Evolutionary conservation across 2,888 invertebrate species (phyloP).

Genomic region (Chymomyza procnemis): DNA sequence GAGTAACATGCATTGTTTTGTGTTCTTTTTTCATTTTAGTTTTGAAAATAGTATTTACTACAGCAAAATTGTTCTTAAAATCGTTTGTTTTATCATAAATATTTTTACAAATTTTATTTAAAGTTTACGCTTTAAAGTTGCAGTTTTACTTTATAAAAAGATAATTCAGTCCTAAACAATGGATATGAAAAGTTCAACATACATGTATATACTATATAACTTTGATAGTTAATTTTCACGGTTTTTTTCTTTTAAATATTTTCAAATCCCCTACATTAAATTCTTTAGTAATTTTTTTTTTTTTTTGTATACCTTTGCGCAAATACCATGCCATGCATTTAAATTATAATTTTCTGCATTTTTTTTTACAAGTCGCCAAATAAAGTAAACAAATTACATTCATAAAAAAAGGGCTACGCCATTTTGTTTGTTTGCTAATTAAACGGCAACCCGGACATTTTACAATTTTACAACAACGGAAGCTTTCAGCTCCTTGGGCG

Average conservation of each 20-base stretch:
- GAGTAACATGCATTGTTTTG: background rate
- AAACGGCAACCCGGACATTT: constrained; percentile 9
- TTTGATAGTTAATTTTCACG: background rate
- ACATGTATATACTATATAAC: background rate
- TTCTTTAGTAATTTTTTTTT: background rate
- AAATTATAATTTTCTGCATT: background rate
- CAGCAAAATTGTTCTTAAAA: constrained; percentile 7
- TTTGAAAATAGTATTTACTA: background rate
- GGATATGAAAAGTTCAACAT: constrained; percentile 63
- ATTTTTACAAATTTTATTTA: constrained; percentile 29
- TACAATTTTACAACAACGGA: background rate
- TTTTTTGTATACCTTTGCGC: no score
- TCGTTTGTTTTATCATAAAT: constrained; percentile 16
- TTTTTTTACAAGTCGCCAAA: background rate
- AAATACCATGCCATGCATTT: background rate
- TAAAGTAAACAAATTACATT: background rate
- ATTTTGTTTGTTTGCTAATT: constrained; percentile 12
- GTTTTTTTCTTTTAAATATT: constrained; percentile 15
- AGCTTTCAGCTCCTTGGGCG: constrained; percentile 13
- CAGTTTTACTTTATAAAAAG: constrained; percentile 35
- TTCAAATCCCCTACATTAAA: constrained; percentile 6
- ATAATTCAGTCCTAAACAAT: constrained; percentile 66
- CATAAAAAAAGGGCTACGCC: constrained; percentile 1
- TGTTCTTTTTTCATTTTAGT: background rate
- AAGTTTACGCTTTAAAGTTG: constrained; percentile 13